These are phyloP conservation scores for Lithophane leautieri DNA, from an alignment of 2,888 invertebrate genomes.

Conservation along the genomic window DNA sequence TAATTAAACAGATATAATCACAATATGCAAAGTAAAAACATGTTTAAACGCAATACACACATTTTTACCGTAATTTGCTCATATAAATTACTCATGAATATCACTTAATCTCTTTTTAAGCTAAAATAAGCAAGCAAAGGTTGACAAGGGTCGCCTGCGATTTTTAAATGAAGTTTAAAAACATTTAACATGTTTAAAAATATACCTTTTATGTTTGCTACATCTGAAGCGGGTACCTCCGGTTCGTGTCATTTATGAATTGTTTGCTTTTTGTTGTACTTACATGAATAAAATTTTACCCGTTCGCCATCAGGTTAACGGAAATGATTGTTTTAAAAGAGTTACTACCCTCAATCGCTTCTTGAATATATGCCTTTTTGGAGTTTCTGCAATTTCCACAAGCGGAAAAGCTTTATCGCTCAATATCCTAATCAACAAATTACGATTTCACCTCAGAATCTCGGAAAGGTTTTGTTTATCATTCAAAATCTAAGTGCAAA, in stretches of 20 bases:
- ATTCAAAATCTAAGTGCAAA: too few relatives aligned
- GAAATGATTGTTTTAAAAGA: background rate
- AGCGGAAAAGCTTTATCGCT: background rate
- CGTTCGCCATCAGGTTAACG: background rate
- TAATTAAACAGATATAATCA: conserved; percentile 43
- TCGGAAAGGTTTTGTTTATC: too few relatives aligned
- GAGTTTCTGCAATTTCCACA: background rate
- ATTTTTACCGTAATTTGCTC: conserved; percentile 62
- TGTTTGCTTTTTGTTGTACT: conserved; percentile 37
- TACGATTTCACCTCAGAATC: too few relatives aligned
- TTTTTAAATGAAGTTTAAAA: conserved; percentile 77
- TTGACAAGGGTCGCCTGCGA: conserved; percentile 80
- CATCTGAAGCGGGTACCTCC: conserved; percentile 44
- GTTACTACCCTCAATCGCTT: background rate
- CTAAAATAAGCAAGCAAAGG: conserved; percentile 74
- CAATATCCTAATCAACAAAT: background rate
- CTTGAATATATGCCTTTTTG: background rate
- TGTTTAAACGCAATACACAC: conserved; percentile 43
- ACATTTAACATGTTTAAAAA: conserved; percentile 74
- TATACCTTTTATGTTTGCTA: conserved; percentile 62
- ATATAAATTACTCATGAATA: conserved; percentile 74
- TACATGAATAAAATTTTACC: background rate
- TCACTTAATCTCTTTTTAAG: conserved; percentile 78
- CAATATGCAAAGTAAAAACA: conserved; percentile 46
- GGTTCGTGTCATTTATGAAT: conserved; percentile 37